Base-by-base conservation (phyloP, 2,797 vertebrate species). In the Brotula barbata region DNA sequence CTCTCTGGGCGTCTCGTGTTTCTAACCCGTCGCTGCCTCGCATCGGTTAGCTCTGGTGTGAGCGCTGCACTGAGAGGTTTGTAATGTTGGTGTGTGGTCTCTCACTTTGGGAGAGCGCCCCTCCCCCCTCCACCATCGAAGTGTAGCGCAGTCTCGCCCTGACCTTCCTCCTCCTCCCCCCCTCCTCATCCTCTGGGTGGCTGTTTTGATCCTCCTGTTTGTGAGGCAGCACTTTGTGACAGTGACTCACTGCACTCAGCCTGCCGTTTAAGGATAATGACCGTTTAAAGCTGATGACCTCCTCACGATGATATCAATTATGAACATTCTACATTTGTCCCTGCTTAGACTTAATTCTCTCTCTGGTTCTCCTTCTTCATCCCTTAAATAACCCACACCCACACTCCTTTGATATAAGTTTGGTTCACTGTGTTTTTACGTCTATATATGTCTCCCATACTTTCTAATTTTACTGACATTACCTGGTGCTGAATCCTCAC, bases 41-140 rank as follows among this genome's bases (percentile, higher is more conserved):
- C 90, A 86, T 81, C 42, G 89, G 78, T 91, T 91, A 95, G 92
- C 94, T 90, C 81, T 95, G 93, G 85, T 94, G 83, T 96, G 92
- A 93, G 79, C 78, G 65, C 84, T 77, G 91, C 88, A 87, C 19
- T 82, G 83, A 88, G 88, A 96, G 94, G 94, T 96, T 95, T 91
- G 94, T 94, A 87, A 80, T 73, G 55, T 69, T 63, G 65, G 80
- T 58, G 34, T 84, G 60, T 55, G 59, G 69, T 77, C 16, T 33
- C 54, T 78, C 75, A 37, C 63, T 15, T 7, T 48, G 54, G 31
- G 39, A 79, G 47, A 54, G 58, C 34, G 3, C 76, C 77, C 70
- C 69, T 71, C 46, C 43, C 69, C 73, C 46, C 43, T 46, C 57
- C 16, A 14, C 52, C 62, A 61, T 55, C 50, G n/a, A 63, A 15